phyloP scores from a whole-genome alignment of 2,888 invertebrate species.

The Nineta flava region DNA sequence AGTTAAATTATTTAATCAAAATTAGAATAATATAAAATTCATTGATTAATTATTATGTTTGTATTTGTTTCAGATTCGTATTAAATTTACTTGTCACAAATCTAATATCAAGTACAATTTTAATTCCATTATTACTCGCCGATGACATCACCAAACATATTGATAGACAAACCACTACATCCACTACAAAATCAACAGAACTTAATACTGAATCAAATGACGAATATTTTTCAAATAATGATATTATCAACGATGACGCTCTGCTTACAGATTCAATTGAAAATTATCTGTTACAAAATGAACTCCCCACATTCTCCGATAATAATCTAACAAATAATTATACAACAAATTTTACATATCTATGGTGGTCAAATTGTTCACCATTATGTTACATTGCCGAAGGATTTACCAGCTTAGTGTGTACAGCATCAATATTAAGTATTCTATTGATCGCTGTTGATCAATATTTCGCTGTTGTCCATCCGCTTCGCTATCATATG shows the following conservation, averaged over 20 bases:
- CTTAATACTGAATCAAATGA: too few species aligned
- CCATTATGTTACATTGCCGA: slow-evolving; percentile 34
- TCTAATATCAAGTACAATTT: slow-evolving; percentile 29
- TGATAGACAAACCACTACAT: background rate
- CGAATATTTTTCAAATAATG: too few species aligned
- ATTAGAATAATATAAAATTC: too few species aligned
- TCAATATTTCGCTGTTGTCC: slow-evolving; percentile 48
- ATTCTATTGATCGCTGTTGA: slow-evolving; percentile 46
- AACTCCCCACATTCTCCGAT: too few species aligned
- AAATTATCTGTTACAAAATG: too few species aligned
- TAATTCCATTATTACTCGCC: slow-evolving; percentile 34
- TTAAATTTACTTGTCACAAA: slow-evolving; percentile 36
- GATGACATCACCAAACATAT: slow-evolving; percentile 23
- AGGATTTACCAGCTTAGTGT: slow-evolving; percentile 40
- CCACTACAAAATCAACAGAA: too few species aligned
- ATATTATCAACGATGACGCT: too few species aligned
- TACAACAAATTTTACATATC: too few species aligned
- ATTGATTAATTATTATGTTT: background rate
- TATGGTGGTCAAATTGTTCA: background rate
- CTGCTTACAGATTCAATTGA: too few species aligned
- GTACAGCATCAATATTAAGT: slow-evolving; percentile 42
- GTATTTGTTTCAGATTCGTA: slow-evolving; percentile 25
- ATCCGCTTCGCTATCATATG: slow-evolving; percentile 44
- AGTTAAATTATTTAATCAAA: too few species aligned
- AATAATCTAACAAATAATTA: too few species aligned